phyloP scores from a whole-genome alignment of 2,113 vertebrate species.

The Solea senegalensis region DNA sequence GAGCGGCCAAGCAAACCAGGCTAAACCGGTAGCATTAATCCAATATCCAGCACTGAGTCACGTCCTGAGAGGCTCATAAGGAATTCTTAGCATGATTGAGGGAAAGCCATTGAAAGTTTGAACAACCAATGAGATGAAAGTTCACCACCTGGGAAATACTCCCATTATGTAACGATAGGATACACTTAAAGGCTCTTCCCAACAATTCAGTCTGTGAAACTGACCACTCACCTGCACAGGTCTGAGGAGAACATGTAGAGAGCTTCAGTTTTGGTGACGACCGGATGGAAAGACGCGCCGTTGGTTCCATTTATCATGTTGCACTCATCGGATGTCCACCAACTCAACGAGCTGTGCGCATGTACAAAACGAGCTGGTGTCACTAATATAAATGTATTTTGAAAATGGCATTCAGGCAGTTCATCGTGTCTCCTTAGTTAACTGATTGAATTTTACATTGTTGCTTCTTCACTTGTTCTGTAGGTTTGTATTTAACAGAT shows the following conservation, averaged over 20 bases:
- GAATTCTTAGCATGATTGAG: conserved; percentile 9
- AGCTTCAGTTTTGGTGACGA: conserved; percentile 86
- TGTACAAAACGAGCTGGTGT: not conserved
- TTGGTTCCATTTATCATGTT: conserved; percentile 99
- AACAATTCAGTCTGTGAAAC: not conserved
- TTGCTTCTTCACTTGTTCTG: too few relatives aligned
- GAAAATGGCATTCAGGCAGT: too few relatives aligned
- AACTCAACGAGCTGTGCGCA: conserved; percentile 82
- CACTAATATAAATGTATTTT: not conserved
- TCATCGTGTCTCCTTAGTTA: too few relatives aligned
- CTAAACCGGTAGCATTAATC: conserved; percentile 39
- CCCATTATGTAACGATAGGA: not conserved
- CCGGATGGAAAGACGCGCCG: conserved; percentile 90
- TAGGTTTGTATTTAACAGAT: too few relatives aligned
- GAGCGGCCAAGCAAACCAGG: not conserved
- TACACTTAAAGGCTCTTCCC: not conserved
- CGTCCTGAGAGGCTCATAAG: conserved; percentile 11
- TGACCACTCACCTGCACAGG: conserved; percentile 89
- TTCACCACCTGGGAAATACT: not conserved
- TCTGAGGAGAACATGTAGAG: conserved; percentile 94
- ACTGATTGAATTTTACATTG: too few relatives aligned
- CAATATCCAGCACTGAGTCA: conserved; percentile 35
- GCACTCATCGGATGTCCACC: conserved; percentile 89
- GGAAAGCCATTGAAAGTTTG: not conserved
- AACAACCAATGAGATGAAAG: too few relatives aligned